Conservation (phyloP, 1,140 invertebrate genomes). For the Teleopsis dalmanni region DNA sequence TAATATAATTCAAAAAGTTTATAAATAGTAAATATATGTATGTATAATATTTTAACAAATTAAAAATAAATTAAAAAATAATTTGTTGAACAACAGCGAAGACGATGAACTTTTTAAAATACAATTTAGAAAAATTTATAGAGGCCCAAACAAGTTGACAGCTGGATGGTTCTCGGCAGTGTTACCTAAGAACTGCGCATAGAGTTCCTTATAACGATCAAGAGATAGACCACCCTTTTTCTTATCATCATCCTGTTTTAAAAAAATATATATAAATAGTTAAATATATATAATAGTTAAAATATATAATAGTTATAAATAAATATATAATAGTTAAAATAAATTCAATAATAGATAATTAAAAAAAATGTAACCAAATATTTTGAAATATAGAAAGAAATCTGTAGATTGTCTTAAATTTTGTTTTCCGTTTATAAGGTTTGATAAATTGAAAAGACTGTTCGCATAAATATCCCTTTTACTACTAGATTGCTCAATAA, state of each 20-base stretch:
- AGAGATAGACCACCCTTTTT: slow-evolving; percentile 66
- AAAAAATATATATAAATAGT: slow-evolving; percentile 1
- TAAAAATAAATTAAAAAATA: slow-evolving; percentile 3
- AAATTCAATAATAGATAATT: slow-evolving; percentile 4
- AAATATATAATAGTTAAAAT: slow-evolving; percentile 4
- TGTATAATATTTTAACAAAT: slow-evolving; percentile 2
- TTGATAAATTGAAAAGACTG: no score
- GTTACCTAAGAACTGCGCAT: slow-evolving; percentile 72
- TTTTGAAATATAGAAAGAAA: no score
- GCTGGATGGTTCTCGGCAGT: slow-evolving; percentile 62
- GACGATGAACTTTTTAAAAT: slow-evolving; percentile 26
- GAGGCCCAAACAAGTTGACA: slow-evolving; percentile 70
- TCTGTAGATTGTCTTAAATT: no score
- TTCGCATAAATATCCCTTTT: no score
- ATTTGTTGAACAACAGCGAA: slow-evolving; percentile 38
- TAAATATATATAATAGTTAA: neutral
- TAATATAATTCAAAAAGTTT: neutral
- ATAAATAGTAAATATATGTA: neutral
- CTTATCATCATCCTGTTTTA: slow-evolving; percentile 65
- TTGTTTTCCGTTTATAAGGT: no score
- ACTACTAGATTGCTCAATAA: no score
- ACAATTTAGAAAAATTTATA: slow-evolving; percentile 37
- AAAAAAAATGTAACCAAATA: neutral
- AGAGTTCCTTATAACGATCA: slow-evolving; percentile 71
- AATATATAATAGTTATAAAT: neutral